Evolutionary conservation across 2,113 vertebrate genomes (phyloP).

Genomic region (Pseudopodoces humilis): DNA sequence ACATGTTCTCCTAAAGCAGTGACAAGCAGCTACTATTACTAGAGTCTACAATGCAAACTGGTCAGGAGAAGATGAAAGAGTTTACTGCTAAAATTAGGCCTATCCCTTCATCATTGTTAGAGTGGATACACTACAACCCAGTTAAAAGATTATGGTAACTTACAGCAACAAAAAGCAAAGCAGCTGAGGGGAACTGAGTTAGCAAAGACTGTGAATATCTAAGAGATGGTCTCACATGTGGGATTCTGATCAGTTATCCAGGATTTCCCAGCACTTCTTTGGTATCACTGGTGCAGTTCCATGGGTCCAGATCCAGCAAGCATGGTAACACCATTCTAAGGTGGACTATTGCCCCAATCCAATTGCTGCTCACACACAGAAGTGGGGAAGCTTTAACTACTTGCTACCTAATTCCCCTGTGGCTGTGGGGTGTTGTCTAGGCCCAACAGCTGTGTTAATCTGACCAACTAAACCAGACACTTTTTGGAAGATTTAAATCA

Average conservation of each 20-base stretch:
- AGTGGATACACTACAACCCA: not conserved
- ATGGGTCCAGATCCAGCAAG: not conserved
- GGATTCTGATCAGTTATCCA: not conserved
- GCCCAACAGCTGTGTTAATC: not conserved
- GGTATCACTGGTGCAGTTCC: not conserved
- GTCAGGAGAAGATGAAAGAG: not conserved
- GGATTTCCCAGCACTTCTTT: not conserved
- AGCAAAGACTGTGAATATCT: not conserved
- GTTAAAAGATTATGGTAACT: not conserved
- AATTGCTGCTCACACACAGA: not conserved
- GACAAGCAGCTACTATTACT: not conserved
- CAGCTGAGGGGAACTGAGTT: not conserved
- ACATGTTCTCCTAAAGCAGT: not conserved
- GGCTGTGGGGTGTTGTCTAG: not conserved
- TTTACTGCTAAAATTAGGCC: not conserved
- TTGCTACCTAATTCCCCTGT: not conserved
- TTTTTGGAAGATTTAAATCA: not conserved
- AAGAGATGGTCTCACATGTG: not conserved
- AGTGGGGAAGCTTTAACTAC: not conserved
- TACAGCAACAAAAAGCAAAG: not conserved
- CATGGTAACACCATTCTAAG: not conserved
- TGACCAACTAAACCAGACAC: not conserved
- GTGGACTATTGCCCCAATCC: not conserved
- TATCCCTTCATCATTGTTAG: not conserved
- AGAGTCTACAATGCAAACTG: not conserved